Base-by-base conservation (phyloP, 2,113 vertebrate species). In the Cavia aperea region DNA sequence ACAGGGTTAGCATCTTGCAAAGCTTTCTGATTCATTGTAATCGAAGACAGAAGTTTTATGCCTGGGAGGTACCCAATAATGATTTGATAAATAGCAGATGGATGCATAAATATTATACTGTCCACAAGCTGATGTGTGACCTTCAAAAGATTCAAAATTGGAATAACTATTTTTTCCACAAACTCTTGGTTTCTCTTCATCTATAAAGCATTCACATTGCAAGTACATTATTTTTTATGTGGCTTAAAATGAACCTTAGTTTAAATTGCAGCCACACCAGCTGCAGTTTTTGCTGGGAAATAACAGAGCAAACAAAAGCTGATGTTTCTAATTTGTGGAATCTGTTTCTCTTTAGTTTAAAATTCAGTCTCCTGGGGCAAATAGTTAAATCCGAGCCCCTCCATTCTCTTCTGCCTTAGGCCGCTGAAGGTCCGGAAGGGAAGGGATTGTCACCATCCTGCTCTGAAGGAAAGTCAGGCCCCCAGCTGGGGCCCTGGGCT, bases 141-240 rank as follows among this genome's bases (percentile, higher is more conserved):
- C 39, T 89, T 85, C 62, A 85, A n/a, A 77, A 75, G 65, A 87
- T 91, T 95, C 58, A 95, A 93, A 77, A 36, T 39, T 43, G 18
- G 65, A 79, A 89, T 87, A 43, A 46, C 15, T 75, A 46, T 39
- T 81, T 43, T 86, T 83, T 86, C 39, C 78, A n/a, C 79, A 75
- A 95, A 58, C 6, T 72, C 54, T 39, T 94, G 81, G 7, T 83
- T 92, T 94, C 81, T 89, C 43, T 93, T 43, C 78, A 70, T 78
- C 72, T 90, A 83, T 21, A 87, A 65, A 81, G 36, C 12, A 92
- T 83, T 88, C 21, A 3, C 8, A 73, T 29, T 62, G 24, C 78
- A 93, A 90, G 49, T 68, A 72, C 82, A 89, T 63, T 79, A 92
- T 88, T 92, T 95, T 63, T 88, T 29, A 58, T 60, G 63, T 91